Evolutionary conservation across 2,113 vertebrate species (phyloP), one percentile per base, ranked within the genome.

Genomic region (Protobothrops mucrosquamatus): DNA sequence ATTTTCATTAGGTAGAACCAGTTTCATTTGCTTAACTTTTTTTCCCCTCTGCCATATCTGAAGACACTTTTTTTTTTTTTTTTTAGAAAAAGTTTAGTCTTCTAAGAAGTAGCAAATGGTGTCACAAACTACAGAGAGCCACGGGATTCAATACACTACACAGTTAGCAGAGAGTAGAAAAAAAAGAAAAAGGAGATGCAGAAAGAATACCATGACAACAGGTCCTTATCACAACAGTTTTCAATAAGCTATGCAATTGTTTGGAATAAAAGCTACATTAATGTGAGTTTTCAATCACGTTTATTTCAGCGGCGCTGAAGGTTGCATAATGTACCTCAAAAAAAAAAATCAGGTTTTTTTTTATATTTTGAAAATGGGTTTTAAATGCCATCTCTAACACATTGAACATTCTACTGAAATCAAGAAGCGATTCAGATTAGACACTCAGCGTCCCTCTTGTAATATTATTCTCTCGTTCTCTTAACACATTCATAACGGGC

Each of bases 191-290:
- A 12, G 74, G 56, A 89, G 39, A 88, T 55, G 20, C 88, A 11
- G 94, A 91, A 34, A 51, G 52, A 51, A 85, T 18, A 26, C 7
- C 52, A 22, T 48, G 94, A 94, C 91, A 81, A 81, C 74, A 39
- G 85, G 43, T 51, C 87, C 48, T 90, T 89, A 93, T 94, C 46
- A 93, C 90, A 56, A 64, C 91, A 85, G 6, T 14, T 22, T 90
- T 85, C 86, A 34, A 85, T 46, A 14, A 34, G 54, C 91, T 55
- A 15, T 54, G 92, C 87, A 85, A 29, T 46, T 48, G 15, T 92
- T 89, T 43, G 0, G 39, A 94, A 54, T 61, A 94, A 69, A 93
- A 94, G 46, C 92, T 59, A 2, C 39, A 69, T 91, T 54, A 87
- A 1, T 90, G 1, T 88, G 89, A 51, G 54, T 91, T 93, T 10